phyloP scores from a whole-genome alignment of 2,113 vertebrate species.

The Pelvicachromis taeniatus region DNA sequence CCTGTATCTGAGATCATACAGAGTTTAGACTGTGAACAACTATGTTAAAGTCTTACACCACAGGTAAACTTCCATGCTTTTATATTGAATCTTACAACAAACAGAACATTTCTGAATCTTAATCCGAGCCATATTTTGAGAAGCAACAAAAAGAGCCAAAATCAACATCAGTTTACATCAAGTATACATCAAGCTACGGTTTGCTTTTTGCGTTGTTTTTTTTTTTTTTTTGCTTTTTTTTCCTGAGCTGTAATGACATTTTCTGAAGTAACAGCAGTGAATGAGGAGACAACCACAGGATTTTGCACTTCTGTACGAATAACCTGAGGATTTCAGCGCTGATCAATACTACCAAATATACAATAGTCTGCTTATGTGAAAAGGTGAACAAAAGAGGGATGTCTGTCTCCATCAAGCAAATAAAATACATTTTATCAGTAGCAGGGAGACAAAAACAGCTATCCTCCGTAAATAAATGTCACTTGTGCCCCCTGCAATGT shows the following conservation, averaged over 20 bases:
- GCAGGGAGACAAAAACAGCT: background rate
- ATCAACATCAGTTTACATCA: background rate
- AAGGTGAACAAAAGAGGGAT: constrained; percentile 35
- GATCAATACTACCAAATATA: constrained; percentile 46
- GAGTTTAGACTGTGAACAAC: background rate
- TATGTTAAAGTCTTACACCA: background rate
- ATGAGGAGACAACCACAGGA: background rate
- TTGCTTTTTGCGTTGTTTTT: background rate
- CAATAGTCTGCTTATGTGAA: constrained; percentile 28
- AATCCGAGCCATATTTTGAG: background rate
- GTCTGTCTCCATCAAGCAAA: background rate
- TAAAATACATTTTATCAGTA: background rate
- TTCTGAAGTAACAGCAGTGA: background rate
- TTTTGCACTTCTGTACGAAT: background rate
- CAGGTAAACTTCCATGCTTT: background rate
- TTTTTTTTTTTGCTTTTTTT: background rate
- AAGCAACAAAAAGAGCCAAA: background rate
- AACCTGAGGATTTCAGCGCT: background rate
- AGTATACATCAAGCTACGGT: background rate
- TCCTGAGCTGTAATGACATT: background rate
- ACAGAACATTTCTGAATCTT: background rate
- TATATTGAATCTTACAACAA: background rate
- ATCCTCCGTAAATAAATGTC: constrained; percentile 18
- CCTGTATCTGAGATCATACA: background rate
- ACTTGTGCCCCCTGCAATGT: constrained; percentile 20